phyloP scores from a whole-genome alignment of 1,140 invertebrate genomes.

The Mesaphorura yosii region DNA sequence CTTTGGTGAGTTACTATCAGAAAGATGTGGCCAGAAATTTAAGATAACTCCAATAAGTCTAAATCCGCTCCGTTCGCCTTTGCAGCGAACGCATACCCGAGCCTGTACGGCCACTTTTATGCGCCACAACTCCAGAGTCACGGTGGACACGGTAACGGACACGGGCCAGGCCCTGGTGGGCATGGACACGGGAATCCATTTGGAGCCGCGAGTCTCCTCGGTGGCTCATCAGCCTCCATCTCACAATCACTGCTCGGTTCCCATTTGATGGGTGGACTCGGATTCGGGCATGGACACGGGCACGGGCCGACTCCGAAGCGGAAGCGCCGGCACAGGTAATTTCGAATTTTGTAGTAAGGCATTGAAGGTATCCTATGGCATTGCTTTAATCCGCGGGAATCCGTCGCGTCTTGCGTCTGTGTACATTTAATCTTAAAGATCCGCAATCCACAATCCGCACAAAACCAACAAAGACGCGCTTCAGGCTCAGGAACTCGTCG shows the following conservation, averaged over 20 bases:
- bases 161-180: not conserved
- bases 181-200: too few species aligned
- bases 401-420: not conserved
- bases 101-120: constrained; percentile 29
- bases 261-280: constrained; percentile 8
- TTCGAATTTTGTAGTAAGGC: not conserved
- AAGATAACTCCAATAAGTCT: not conserved
- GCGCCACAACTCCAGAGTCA: constrained; percentile 20
- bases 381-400: too few species aligned
- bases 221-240: constrained; percentile 3
- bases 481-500: not conserved
- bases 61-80: not conserved
- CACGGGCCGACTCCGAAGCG: constrained; percentile 27
- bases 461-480: not conserved
- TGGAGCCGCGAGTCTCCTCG: too few species aligned
- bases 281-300: too few species aligned
- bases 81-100: constrained; percentile 27
- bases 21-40: not conserved
- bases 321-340: constrained; percentile 30
- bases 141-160: too few species aligned
- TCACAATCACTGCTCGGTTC: constrained; percentile 25
- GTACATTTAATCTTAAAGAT: too few species aligned
- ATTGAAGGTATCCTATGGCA: not conserved
- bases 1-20: constrained; percentile 15
- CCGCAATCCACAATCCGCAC: not conserved